Conservation (phyloP, 2,113 vertebrate species). For the Oenanthe melanoleuca region DNA sequence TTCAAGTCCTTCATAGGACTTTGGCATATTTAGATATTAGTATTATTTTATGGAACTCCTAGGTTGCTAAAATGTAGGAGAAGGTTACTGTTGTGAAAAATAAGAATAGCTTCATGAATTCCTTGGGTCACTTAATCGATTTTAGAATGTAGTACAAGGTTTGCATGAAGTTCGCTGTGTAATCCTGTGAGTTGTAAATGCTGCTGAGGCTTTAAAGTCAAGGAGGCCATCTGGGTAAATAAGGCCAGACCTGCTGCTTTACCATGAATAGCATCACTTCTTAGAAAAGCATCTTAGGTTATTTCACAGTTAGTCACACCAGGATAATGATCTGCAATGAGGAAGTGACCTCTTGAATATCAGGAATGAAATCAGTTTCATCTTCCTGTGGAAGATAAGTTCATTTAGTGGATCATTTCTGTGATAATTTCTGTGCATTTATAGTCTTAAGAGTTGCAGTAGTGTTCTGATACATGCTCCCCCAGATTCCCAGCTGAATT, state of each 20-base stretch:
- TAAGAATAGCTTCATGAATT: neutral
- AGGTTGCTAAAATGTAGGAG: neutral
- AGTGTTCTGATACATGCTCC: neutral
- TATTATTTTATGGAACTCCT: neutral
- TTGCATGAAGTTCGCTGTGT: neutral
- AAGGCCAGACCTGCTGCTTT: neutral
- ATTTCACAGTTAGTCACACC: neutral
- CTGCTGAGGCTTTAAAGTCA: neutral
- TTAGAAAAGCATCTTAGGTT: neutral
- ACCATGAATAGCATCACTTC: neutral
- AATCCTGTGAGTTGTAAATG: neutral
- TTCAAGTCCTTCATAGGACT: neutral
- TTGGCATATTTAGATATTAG: neutral
- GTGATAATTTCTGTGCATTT: neutral
- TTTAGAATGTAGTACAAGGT: neutral
- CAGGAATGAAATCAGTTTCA: slow-evolving; percentile 24
- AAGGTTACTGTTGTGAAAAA: neutral
- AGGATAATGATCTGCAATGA: neutral
- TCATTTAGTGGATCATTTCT: neutral
- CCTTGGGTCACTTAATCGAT: neutral
- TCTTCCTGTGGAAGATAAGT: slow-evolving; percentile 41
- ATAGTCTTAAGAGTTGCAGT: slow-evolving; percentile 15
- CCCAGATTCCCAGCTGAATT: slow-evolving; percentile 29
- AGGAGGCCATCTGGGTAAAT: neutral
- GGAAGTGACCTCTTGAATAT: neutral